These are phyloP conservation scores for Pilophorus perplexus DNA, from an alignment of 2,888 invertebrate genomes.

Conservation along the genomic window DNA sequence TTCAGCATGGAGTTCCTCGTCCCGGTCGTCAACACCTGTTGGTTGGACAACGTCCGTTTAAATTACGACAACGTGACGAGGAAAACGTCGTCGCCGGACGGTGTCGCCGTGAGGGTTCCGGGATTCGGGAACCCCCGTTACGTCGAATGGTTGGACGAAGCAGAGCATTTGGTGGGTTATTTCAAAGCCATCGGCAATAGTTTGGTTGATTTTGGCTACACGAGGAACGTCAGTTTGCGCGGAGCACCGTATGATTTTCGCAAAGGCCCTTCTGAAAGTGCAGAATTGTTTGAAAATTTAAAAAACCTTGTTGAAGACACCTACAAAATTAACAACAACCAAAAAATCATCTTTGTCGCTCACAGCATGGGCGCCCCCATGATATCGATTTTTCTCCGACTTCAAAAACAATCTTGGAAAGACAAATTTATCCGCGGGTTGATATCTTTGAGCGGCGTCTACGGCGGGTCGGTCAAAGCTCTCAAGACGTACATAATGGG, in stretches of 20 bases:
- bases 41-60: constrained; percentile 79
- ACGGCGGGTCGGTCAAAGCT: constrained; percentile 95
- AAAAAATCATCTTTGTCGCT: constrained; percentile 75
- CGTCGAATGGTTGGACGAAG: constrained; percentile 95
- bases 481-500: constrained; percentile 93
- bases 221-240: constrained; percentile 72
- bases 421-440: constrained; percentile 78
- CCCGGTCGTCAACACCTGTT: constrained; percentile 67
- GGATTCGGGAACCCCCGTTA: constrained; percentile 85
- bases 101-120: constrained; percentile 78
- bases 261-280: constrained; percentile 88
- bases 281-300: constrained; percentile 71
- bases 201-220: constrained; percentile 72
- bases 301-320: constrained; percentile 81
- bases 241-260: constrained; percentile 98
- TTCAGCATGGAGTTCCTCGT: constrained; percentile 87
- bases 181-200: constrained; percentile 81
- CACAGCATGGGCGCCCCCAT: constrained; percentile 99
- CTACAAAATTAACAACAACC: constrained; percentile 72
- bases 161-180: constrained; percentile 61
- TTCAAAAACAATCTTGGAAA: constrained; percentile 82
- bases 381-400: constrained; percentile 78
- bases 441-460: constrained; percentile 85
- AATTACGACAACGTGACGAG: constrained; percentile 80
- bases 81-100: constrained; percentile 74